Conservation (phyloP, 2,797 vertebrate species). For the Octomys mimax region DNA sequence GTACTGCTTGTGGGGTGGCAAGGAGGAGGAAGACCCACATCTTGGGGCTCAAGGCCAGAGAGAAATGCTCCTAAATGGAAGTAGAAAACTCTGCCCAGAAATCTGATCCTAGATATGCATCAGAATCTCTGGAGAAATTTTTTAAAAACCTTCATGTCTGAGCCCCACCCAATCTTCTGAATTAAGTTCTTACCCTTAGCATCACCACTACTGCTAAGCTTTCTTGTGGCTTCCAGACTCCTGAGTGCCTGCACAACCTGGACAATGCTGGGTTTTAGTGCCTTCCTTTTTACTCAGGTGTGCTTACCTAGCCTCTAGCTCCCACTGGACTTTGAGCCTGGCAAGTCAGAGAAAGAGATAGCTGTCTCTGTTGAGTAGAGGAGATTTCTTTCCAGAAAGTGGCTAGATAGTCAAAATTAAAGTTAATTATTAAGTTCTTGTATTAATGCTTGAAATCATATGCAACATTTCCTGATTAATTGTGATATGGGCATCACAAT, state of each 20-base stretch:
- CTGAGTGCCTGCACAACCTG: neutral
- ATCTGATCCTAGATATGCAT: neutral
- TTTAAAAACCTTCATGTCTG: neutral
- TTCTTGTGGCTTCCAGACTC: neutral
- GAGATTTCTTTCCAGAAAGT: neutral
- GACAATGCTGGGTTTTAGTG: neutral
- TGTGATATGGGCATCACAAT: neutral
- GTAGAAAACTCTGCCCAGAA: neutral
- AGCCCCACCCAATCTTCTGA: neutral
- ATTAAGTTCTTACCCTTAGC: neutral
- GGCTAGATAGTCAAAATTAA: constrained; percentile 27
- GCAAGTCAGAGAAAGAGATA: neutral
- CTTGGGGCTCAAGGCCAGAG: neutral
- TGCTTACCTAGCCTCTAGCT: neutral
- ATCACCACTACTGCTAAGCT: neutral
- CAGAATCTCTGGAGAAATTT: neutral
- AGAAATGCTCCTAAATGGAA: neutral
- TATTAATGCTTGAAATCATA: neutral
- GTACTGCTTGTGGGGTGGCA: neutral
- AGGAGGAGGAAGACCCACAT: neutral
- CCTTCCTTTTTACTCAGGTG: neutral
- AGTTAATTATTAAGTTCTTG: neutral
- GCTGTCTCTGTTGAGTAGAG: neutral
- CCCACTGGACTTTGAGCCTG: neutral
- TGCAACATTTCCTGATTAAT: neutral